These are phyloP conservation scores for Malurus elegans DNA, from an alignment of 2,113 vertebrate species.

Conservation along the genomic window DNA sequence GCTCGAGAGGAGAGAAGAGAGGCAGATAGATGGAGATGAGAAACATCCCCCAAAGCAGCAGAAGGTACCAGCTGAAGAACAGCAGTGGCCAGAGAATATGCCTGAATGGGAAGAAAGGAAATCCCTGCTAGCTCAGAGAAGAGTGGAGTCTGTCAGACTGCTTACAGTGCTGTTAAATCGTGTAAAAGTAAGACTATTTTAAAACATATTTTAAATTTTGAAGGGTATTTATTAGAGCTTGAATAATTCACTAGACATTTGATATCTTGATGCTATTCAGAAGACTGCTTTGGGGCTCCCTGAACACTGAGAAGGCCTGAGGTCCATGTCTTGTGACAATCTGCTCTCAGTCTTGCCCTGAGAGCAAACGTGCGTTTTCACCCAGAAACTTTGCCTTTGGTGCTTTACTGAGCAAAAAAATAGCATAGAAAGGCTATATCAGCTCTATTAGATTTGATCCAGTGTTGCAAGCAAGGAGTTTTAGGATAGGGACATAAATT, in stretches of 20 bases:
- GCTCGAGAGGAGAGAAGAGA: constrained; percentile 69
- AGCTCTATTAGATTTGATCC: not conserved
- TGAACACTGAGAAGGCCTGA: not conserved
- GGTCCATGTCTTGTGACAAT: not conserved
- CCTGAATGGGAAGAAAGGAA: constrained; percentile 78
- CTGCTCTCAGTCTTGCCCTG: not conserved
- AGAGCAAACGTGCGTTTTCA: not conserved
- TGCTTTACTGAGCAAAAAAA: not conserved
- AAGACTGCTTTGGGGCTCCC: not conserved
- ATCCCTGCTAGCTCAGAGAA: constrained; percentile 74
- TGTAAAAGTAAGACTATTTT: constrained; percentile 75
- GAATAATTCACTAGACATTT: not conserved
- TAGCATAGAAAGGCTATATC: not conserved
- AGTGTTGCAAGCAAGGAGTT: not conserved
- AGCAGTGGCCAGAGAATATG: constrained; percentile 61
- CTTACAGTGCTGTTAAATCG: constrained; percentile 75
- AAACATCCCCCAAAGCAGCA: constrained; percentile 57
- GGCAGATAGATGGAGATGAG: constrained; percentile 70
- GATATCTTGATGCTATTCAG: not conserved
- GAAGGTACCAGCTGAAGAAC: constrained; percentile 54
- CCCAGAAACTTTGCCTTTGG: not conserved
- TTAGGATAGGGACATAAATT: not conserved
- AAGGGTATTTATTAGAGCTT: not conserved
- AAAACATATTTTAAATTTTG: constrained; percentile 19
- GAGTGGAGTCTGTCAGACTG: constrained; percentile 74